Conservation (phyloP, 2,888 invertebrate genomes). For the Tryphoninae sp. region DNA sequence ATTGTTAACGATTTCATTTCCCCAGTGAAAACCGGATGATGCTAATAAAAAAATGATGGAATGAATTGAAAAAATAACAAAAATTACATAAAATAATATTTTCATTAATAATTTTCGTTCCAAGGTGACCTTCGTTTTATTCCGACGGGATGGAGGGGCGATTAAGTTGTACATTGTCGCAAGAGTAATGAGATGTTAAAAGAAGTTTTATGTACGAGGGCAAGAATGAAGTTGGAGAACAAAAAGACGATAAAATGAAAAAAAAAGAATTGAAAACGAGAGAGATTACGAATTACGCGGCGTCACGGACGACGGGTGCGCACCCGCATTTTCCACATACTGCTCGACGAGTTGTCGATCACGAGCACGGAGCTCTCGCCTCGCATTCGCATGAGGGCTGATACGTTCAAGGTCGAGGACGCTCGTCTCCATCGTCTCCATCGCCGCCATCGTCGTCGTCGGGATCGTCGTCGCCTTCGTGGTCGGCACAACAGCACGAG, state of each 20-base stretch:
- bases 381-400: constrained; percentile 63
- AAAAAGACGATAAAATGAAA: constrained; percentile 37
- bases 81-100: too few relatives aligned
- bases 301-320: constrained; percentile 77
- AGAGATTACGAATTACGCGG: constrained; percentile 63
- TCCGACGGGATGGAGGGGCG: background rate
- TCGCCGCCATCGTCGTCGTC: background rate
- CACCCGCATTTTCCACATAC: constrained; percentile 78
- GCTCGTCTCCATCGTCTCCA: constrained; percentile 14
- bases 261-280: constrained; percentile 61
- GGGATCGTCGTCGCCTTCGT: constrained; percentile 27
- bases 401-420: constrained; percentile 67
- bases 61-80: too few relatives aligned
- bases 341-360: constrained; percentile 56
- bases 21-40: too few relatives aligned
- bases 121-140: background rate
- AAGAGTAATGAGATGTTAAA: background rate
- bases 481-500: constrained; percentile 31
- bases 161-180: constrained; percentile 25
- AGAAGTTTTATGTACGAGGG: background rate
- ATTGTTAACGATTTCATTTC: too few relatives aligned
- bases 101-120: too few relatives aligned
- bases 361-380: constrained; percentile 26
- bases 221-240: background rate
- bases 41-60: too few relatives aligned